phyloP scores from a whole-genome alignment of 1,140 invertebrate genomes.

The Lepidurus couesii region DNA sequence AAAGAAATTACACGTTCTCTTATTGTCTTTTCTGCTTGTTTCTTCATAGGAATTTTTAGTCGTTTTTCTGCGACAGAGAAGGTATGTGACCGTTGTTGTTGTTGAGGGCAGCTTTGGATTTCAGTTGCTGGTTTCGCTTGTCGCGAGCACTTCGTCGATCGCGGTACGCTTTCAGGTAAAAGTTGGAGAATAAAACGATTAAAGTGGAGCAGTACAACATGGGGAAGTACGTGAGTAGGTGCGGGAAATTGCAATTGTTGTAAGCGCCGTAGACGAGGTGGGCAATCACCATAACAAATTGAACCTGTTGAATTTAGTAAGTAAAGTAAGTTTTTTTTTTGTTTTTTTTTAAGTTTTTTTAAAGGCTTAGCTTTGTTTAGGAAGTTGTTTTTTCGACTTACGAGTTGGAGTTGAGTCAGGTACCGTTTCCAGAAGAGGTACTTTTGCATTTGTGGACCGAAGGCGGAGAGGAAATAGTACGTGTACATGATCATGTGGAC shows the following conservation, averaged over 20 bases:
- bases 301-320: constrained; percentile 36
- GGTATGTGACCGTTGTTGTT: not conserved
- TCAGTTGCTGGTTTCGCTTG: not conserved
- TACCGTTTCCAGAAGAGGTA: constrained; percentile 58
- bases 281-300: constrained; percentile 40
- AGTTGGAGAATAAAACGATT: constrained; percentile 48
- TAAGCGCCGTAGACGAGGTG: constrained; percentile 39
- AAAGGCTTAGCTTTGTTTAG: not conserved
- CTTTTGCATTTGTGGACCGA: constrained; percentile 51
- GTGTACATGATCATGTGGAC: constrained; percentile 55
- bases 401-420: constrained; percentile 52
- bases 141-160: not conserved
- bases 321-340: constrained; percentile 24
- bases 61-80: not conserved
- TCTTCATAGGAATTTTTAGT: not conserved
- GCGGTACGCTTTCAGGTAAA: constrained; percentile 47
- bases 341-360: not conserved
- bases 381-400: constrained; percentile 39
- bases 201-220: constrained; percentile 45
- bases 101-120: not conserved
- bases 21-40: not conserved
- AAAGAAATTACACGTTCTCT: not conserved
- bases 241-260: constrained; percentile 46
- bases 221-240: constrained; percentile 42
- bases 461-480: constrained; percentile 52